Evolutionary conservation across 1,140 invertebrate species (phyloP), one percentile per base, ranked within the genome.

Genomic region (Drosophila albomicans): DNA sequence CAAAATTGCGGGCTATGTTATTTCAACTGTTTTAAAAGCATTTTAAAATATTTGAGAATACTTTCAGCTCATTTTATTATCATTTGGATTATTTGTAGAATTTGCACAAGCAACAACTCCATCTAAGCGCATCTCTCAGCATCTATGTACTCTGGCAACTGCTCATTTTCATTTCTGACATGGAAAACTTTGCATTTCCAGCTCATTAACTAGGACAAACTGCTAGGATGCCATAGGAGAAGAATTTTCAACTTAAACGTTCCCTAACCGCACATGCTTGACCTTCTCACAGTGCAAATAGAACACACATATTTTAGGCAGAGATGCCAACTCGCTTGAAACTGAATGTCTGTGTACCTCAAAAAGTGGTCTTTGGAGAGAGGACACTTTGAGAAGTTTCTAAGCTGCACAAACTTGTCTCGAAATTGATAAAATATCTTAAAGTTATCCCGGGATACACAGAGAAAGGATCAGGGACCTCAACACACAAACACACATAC

Each of bases 391-490:
- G 54, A 30, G 52, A 76, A 87, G 65, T 78, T 87, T 82, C 57
- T 59, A 61, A 74, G 61, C 68, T 81, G 70, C 75, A 78, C 63
- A 82, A 87, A 88, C 54, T 88, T 87, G 69, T 61, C 41, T 28
- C 30, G 64, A 89, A 89, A 88, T 89, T 89, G 84, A 88, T 88
- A 88, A 89, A 87, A 88, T 78, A 78, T 81, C 74, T 89, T 84
- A 75, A 88, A 84, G 80, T 78, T 79, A 49, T n/a, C 30, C 76
- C 67, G 48, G 81, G 56, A 82, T 56, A 70, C 80, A 82, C 79
- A 71, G 54, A 63, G 2, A 43, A 25, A 45, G 68, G 57, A 69
- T 78, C 78, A 74, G 41, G 43, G 68, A 56, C 30, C 46, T 16
- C 41, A 46, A 10, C 54, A 52, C n/a, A 35, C 54, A 49, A 32